These are phyloP conservation scores for Melanerpes formicivorus DNA, from an alignment of 2,113 vertebrate genomes.

Conservation along the genomic window DNA sequence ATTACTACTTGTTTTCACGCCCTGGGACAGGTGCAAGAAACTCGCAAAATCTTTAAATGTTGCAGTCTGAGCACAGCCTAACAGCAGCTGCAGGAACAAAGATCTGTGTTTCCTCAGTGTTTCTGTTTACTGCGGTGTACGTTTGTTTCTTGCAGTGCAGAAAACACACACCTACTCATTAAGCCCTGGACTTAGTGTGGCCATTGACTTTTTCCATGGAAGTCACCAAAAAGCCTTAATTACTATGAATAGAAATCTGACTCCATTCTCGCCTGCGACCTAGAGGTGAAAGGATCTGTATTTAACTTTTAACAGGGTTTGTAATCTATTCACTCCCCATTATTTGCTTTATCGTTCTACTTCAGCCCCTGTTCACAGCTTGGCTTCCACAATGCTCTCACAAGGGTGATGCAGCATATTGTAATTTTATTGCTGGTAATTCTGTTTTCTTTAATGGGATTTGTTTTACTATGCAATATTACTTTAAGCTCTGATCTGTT, in stretches of 20 bases:
- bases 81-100: not conserved
- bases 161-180: not conserved
- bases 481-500: conserved; percentile 44
- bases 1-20: not conserved
- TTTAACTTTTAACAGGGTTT: not conserved
- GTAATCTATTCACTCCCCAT: not conserved
- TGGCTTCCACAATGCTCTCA: not conserved
- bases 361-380: not conserved
- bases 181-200: not conserved
- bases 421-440: not conserved
- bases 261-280: not conserved
- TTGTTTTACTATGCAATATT: conserved; percentile 53
- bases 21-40: not conserved
- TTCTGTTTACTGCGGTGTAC: not conserved
- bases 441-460: conserved; percentile 51
- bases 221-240: not conserved
- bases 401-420: not conserved
- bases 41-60: not conserved
- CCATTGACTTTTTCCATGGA: not conserved
- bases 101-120: not conserved
- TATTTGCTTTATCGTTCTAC: rapidly evolving
- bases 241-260: not conserved
- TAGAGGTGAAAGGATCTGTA: not conserved
- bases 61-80: not conserved
- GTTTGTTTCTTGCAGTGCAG: not conserved